phyloP scores from a whole-genome alignment of 2,888 invertebrate genomes.

The Yponomeuta malinellus region DNA sequence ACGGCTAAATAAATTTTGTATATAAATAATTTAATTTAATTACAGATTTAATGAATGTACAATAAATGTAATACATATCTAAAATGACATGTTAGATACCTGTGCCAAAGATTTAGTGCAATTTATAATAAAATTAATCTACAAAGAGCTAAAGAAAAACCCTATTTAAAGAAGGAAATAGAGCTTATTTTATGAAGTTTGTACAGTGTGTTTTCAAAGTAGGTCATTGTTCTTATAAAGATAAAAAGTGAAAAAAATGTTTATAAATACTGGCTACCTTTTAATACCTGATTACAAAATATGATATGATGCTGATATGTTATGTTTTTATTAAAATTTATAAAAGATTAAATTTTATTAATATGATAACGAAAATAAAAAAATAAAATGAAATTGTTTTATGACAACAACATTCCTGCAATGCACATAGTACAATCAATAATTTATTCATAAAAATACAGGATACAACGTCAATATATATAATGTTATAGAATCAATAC shows the following conservation, averaged over 20 bases:
- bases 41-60: not conserved
- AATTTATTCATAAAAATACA: not conserved
- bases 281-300: too few relatives aligned
- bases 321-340: not conserved
- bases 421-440: not conserved
- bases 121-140: slow-evolving; percentile 22
- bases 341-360: not conserved
- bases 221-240: not conserved
- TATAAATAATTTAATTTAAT: not conserved
- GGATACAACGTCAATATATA: not conserved
- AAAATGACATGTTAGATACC: slow-evolving; percentile 1
- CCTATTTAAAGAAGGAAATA: slow-evolving; percentile 16
- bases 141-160: slow-evolving; percentile 22
- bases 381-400: not conserved
- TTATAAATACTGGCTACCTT: too few relatives aligned
- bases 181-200: slow-evolving; percentile 27
- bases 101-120: slow-evolving; percentile 22
- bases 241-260: not conserved
- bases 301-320: too few relatives aligned
- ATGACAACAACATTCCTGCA: not conserved
- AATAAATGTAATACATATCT: slow-evolving; percentile 9
- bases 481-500: not conserved
- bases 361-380: not conserved
- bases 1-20: not conserved
- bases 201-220: slow-evolving; percentile 22